Evolutionary conservation across 92 coral and sea anemone species (phyloP).

Genomic region (Zoanthus solanderi): DNA sequence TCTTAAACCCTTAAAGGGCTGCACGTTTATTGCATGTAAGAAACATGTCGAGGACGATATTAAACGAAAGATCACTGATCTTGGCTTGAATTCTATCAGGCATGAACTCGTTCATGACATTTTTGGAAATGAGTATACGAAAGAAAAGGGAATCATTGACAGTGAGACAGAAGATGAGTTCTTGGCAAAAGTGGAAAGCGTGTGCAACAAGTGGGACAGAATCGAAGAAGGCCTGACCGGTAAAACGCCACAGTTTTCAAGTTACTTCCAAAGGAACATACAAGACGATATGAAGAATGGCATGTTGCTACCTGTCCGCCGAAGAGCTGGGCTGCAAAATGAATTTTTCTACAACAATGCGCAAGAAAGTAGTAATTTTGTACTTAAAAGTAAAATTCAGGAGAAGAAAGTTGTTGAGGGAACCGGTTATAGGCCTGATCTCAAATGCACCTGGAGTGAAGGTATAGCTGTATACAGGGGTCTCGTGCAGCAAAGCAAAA

Average conservation of each 20-base stretch:
- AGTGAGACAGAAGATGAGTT: constrained; percentile 59
- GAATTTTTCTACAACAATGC: constrained; percentile 55
- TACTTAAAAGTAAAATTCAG: constrained; percentile 32
- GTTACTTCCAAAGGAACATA: constrained; percentile 49
- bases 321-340: constrained; percentile 49
- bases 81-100: constrained; percentile 44
- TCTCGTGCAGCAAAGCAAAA: constrained; percentile 21
- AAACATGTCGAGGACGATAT: constrained; percentile 71
- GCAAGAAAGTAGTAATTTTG: constrained; percentile 55
- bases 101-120: constrained; percentile 56
- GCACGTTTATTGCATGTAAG: constrained; percentile 57
- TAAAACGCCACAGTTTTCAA: constrained; percentile 26
- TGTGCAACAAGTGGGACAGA: constrained; percentile 65
- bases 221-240: constrained; percentile 37
- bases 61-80: constrained; percentile 54
- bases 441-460: constrained; percentile 49
- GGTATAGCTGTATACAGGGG: constrained; percentile 47
- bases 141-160: constrained; percentile 58
- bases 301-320: constrained; percentile 45
- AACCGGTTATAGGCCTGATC: constrained; percentile 44
- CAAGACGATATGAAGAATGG: constrained; percentile 53
- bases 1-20: neutral
- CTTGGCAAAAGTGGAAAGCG: constrained; percentile 68
- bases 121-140: constrained; percentile 29
- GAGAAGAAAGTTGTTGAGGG: constrained; percentile 53